phyloP scores from a whole-genome alignment of 2,888 invertebrate species.

The Bellardia bayeri region DNA sequence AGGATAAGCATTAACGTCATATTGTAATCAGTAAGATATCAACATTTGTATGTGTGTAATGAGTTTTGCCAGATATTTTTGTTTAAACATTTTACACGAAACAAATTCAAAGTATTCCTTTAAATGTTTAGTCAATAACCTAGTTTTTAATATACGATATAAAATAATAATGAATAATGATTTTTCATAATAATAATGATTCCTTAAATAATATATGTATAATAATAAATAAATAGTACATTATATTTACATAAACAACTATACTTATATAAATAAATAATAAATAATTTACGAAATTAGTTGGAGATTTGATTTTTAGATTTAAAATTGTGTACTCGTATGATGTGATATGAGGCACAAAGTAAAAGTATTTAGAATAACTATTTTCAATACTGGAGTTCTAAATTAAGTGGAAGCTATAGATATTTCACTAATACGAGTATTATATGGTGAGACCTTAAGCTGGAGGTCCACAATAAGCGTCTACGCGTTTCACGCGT shows the following conservation, averaged over 20 bases:
- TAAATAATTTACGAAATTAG: not conserved
- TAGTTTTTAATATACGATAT: constrained; percentile 44
- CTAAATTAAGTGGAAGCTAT: no score
- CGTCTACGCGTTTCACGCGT: no score
- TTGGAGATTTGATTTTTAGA: not conserved
- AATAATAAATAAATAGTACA: constrained; percentile 6
- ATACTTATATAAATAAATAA: not conserved
- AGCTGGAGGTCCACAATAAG: no score
- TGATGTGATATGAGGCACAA: no score
- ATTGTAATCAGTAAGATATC: constrained; percentile 45
- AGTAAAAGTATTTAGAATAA: no score
- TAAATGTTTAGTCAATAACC: constrained; percentile 45
- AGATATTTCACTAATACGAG: no score
- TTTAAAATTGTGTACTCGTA: no score
- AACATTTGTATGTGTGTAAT: constrained; percentile 36
- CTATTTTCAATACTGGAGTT: no score
- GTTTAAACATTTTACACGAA: constrained; percentile 38
- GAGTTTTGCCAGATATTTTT: constrained; percentile 51
- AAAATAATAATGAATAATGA: constrained; percentile 1
- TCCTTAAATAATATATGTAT: constrained; percentile 28
- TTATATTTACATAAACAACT: constrained; percentile 25
- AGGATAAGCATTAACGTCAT: constrained; percentile 23
- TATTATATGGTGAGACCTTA: no score
- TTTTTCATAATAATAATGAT: constrained; percentile 27
- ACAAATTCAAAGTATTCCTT: constrained; percentile 64